Base-by-base conservation (phyloP, 1,140 invertebrate species). In the Drosophila pandora region DNA sequence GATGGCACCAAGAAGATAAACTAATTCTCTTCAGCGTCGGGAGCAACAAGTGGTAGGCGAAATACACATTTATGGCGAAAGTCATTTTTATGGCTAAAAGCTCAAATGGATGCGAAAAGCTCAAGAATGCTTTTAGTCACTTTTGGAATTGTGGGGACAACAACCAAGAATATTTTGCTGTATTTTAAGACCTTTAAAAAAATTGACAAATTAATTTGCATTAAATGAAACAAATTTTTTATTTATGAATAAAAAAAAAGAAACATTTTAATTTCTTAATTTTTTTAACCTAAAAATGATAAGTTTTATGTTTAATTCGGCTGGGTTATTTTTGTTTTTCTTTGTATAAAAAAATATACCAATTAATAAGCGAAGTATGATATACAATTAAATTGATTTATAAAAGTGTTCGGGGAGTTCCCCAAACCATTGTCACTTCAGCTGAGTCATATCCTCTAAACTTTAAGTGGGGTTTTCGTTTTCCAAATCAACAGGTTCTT, bases 31-130 rank as follows among this genome's bases (percentile, higher is more conserved):
- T 43, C 34, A 23, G 41, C 5, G 3, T n/a, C 23, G 43, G 3
- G 1, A 69, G 43, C 65, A 69, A 69, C 65, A 69, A 32, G 65
- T 76, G 32, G 39, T 17, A 37, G 28, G 12, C 2, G 13, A 3
- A 7, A 22, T 52, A 23, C 2, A 22, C 9, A 4, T 2, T 57
- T 58, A 34, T 70, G 28, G 45, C 12, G 9, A 21, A 47, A 13
- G 3, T n/a, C 9, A 12, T 13, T 9, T 57, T 68, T 68, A 32
- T 67, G 13, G 34, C 34, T 37, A 8, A 0, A 25, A 63, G 63
- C 34, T 67, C 21, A 37, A 37, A 23, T 23, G 13, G 4, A 43
- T 6, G 13, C 0, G 0, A 1, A 32, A 45, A 58, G 55, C 41
- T 58, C 30, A 28, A 43, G 0, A 17, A 17, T 30, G 4, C 3